Base-by-base conservation (phyloP, 2,888 invertebrate genomes). In the Dryocosmus kuriphilus region DNA sequence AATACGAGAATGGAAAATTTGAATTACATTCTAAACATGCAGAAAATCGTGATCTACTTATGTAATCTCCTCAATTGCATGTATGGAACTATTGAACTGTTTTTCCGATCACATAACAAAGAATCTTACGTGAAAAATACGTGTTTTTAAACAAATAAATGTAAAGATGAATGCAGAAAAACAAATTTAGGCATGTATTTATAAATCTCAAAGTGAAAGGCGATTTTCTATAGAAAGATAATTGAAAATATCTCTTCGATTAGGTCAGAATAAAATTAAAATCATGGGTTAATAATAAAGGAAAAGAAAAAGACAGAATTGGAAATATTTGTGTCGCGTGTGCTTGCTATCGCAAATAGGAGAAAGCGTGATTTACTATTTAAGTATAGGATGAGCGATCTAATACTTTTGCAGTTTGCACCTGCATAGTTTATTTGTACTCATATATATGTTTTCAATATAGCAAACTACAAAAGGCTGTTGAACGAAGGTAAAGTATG, bases 1-100 rank as follows among this genome's bases (percentile, higher is more conserved):
- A 57, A 57, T 11, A 24, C 57, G 22, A 24, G 55, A 55, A 55
- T 22, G 63, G 35, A 65, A 65, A 38, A 65, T 65, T 65, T 24
- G 41, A 65, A 65, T 65, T 11, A 65, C 22, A 35, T 38, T 38
- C 57, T 22, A 32, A 65, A 35, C 9, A 63, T 65, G 35, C 65
- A 38, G 38, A 24, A 65, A 65, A 65, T n/a, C 65, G 65, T 65
- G 35, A 65, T 38, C 35, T 65, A 38, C 35, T 65, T 65, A 65
- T 38, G 38, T 14, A 65, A 65, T 65, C 65, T n/a, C 22, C 4
- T 35, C 65, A 65, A 38, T 65, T 16, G 22, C 24, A n/a, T 24
- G 38, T 65, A 24, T 65, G 35, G 38, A 41, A 38, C 24, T 38
- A 38, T 65, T 24, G 65, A 65, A 65, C 62, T 63, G 35, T 35